Conservation (phyloP, 2,797 vertebrate genomes). For the Antrozous pallidus region DNA sequence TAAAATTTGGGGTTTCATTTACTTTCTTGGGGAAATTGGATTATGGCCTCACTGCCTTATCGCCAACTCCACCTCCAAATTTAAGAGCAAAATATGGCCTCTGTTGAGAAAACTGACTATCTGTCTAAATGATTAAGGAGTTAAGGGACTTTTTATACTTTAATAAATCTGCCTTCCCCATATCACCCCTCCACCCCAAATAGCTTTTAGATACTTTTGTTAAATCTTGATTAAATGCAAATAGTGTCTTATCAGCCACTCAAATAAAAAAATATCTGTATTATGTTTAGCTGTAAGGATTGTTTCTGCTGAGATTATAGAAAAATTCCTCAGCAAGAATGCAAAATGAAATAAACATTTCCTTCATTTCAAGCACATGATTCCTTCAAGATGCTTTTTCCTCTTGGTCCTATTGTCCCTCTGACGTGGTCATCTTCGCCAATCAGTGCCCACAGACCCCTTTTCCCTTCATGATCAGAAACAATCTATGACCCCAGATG, state of each 20-base stretch:
- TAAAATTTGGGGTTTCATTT: background rate
- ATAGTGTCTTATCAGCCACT: constrained; percentile 5
- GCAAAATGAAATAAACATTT: background rate
- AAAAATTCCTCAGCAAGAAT: background rate
- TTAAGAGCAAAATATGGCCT: constrained; percentile 17
- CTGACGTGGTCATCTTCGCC: background rate
- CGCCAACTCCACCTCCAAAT: constrained; percentile 18
- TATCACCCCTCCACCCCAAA: background rate
- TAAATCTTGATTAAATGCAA: constrained; percentile 20
- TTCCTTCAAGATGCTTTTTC: background rate
- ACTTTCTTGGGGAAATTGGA: background rate
- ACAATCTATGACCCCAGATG: background rate
- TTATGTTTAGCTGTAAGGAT: constrained; percentile 26
- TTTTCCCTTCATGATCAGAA: background rate
- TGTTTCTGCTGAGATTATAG: constrained; percentile 5
- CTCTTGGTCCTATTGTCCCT: background rate
- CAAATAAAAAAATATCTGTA: background rate
- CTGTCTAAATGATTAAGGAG: constrained; percentile 52
- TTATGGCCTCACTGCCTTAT: background rate
- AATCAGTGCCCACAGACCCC: background rate
- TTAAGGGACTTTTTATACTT: background rate
- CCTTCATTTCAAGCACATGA: background rate
- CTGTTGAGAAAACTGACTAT: constrained; percentile 37
- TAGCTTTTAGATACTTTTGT: background rate
- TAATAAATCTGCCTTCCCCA: constrained; percentile 27